Conservation (phyloP, 2,888 invertebrate genomes). For the Caenorhabditis uteleia region DNA sequence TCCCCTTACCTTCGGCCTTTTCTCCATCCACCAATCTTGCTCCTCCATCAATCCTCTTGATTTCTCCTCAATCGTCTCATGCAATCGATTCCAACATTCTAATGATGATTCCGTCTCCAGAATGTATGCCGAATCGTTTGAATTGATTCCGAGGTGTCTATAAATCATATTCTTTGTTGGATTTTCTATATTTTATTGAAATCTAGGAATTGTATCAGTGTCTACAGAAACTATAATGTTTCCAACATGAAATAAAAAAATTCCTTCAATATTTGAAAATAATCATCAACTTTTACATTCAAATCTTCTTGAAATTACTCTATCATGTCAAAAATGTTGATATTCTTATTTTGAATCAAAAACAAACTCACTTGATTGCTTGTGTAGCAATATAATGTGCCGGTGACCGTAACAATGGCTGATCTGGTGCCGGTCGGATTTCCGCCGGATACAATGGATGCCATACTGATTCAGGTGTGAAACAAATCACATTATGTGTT, state of each 20-base stretch:
- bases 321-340: too few relatives aligned
- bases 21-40: constrained; percentile 59
- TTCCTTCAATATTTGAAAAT: too few relatives aligned
- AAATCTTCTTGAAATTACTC: too few relatives aligned
- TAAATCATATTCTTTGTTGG: constrained; percentile 7
- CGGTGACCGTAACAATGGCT: constrained; percentile 53
- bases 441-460: constrained; percentile 68
- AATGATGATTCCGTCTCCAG: constrained; percentile 47
- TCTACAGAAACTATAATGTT: too few relatives aligned
- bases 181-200: background rate
- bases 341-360: background rate
- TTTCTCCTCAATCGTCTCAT: constrained; percentile 48
- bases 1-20: constrained; percentile 47
- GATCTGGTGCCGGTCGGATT: constrained; percentile 43
- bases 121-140: constrained; percentile 54
- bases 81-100: constrained; percentile 62
- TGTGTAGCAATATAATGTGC: constrained; percentile 61
- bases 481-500: constrained; percentile 65
- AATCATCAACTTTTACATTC: too few relatives aligned
- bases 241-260: too few relatives aligned
- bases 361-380: constrained; percentile 51
- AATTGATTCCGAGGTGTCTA: constrained; percentile 56
- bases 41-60: constrained; percentile 48
- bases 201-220: too few relatives aligned
- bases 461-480: constrained; percentile 66